Conservation (phyloP, 2,797 vertebrate genomes). For the Xyrichtys novacula region DNA sequence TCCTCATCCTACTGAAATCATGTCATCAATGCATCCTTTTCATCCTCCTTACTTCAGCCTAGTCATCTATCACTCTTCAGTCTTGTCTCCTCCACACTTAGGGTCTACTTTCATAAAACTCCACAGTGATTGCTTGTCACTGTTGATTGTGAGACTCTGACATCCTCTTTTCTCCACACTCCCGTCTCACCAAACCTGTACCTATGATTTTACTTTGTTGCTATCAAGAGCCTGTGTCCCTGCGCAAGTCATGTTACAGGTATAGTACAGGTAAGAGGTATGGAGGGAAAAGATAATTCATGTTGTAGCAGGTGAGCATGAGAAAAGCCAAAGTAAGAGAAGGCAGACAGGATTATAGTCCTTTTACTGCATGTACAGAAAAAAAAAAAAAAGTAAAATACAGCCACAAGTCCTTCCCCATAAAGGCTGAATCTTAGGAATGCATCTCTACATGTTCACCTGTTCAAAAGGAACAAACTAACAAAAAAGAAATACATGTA, state of each 20-base stretch:
- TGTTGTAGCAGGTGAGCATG: conserved; percentile 16
- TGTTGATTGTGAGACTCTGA: conserved; percentile 69
- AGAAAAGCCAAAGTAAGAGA: conserved; percentile 41
- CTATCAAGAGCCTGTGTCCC: conserved; percentile 55
- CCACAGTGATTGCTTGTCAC: conserved; percentile 74
- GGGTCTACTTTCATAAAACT: conserved; percentile 58
- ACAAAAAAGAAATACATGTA: no score
- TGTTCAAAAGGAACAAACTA: no score
- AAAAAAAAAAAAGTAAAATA: conserved; percentile 12
- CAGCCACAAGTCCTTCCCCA: conserved; percentile 1
- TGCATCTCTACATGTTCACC: background rate
- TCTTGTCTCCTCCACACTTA: conserved; percentile 40
- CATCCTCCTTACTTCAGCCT: conserved; percentile 30
- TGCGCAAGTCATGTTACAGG: conserved; percentile 40
- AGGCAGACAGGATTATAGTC: conserved; percentile 1
- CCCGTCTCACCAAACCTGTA: conserved; percentile 32
- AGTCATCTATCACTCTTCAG: conserved; percentile 55
- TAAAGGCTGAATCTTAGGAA: conserved; percentile 36
- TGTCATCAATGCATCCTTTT: conserved; percentile 49
- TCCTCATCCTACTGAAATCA: conserved; percentile 63
- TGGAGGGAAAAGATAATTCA: conserved; percentile 26
- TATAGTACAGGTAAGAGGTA: conserved; percentile 36
- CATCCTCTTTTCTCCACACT: conserved; percentile 23
- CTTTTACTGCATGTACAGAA: conserved; percentile 16
- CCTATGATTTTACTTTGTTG: conserved; percentile 66